These are phyloP conservation scores for Emesis furor DNA, from an alignment of 2,888 invertebrate species.

Conservation along the genomic window DNA sequence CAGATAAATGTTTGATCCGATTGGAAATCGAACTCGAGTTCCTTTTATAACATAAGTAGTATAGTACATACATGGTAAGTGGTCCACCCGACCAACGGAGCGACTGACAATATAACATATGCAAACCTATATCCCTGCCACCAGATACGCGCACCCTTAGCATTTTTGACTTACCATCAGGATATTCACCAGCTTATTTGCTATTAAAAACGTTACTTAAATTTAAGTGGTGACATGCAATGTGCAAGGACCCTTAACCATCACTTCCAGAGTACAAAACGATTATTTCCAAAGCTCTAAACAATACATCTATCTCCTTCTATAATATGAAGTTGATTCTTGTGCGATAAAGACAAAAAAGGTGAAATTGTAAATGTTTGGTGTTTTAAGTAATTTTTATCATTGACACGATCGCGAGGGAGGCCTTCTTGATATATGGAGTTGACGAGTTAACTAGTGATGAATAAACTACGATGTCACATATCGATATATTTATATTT, in stretches of 20 bases:
- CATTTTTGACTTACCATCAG: too few species aligned
- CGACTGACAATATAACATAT: too few species aligned
- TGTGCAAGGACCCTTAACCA: slow-evolving; percentile 16
- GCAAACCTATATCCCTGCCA: too few species aligned
- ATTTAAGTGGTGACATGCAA: background rate
- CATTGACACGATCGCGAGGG: slow-evolving; percentile 90
- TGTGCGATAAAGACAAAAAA: slow-evolving; percentile 81
- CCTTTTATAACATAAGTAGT: too few species aligned
- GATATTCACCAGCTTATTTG: background rate
- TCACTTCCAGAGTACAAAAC: slow-evolving; percentile 1
- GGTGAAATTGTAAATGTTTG: slow-evolving; percentile 89
- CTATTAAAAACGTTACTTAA: background rate
- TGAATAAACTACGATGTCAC: slow-evolving; percentile 69
- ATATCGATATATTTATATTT: slow-evolving; percentile 77
- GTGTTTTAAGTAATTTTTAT: slow-evolving; percentile 92
- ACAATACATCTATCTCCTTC: slow-evolving; percentile 75
- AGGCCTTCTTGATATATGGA: slow-evolving; percentile 89
- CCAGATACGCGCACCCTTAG: too few species aligned
- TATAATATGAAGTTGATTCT: slow-evolving; percentile 57
- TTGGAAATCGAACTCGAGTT: too few species aligned
- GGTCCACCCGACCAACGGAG: too few species aligned
- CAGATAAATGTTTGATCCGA: too few species aligned
- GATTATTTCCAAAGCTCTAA: background rate
- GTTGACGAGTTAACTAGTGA: slow-evolving; percentile 84
- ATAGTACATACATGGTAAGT: too few species aligned